Conservation (phyloP, 2,888 invertebrate genomes). For the Lottia scabra region DNA sequence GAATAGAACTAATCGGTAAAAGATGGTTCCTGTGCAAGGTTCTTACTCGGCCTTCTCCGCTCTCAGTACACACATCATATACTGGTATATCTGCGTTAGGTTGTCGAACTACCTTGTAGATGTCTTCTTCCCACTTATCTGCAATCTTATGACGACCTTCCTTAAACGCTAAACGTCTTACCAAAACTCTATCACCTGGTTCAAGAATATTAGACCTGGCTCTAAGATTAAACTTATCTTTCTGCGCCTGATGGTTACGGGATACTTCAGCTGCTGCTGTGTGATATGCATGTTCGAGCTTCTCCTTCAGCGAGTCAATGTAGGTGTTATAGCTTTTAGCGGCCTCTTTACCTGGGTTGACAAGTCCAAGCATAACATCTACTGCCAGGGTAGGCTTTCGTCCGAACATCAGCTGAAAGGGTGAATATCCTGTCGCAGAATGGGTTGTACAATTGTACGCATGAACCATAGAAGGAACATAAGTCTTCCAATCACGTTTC, state of each 20-base stretch:
- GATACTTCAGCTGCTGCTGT: no score
- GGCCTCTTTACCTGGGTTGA: no score
- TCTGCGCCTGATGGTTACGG: no score
- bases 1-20: background rate
- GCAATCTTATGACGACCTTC: no score
- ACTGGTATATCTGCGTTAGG: conserved; percentile 9
- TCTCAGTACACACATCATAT: background rate
- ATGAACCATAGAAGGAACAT: background rate
- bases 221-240: no score
- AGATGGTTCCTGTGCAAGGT: conserved; percentile 7
- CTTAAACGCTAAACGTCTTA: no score
- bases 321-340: no score
- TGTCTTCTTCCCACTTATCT: no score
- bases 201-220: no score
- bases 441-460: background rate
- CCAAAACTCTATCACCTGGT: no score
- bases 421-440: background rate
- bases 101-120: background rate
- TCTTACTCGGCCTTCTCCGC: background rate
- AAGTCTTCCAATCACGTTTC: conserved; percentile 3
- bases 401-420: conserved; percentile 6
- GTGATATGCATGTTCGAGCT: no score
- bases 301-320: no score
- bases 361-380: background rate
- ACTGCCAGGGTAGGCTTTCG: background rate